Conservation (phyloP, 2,888 invertebrate genomes). For the Caenorhabditis sp. region DNA sequence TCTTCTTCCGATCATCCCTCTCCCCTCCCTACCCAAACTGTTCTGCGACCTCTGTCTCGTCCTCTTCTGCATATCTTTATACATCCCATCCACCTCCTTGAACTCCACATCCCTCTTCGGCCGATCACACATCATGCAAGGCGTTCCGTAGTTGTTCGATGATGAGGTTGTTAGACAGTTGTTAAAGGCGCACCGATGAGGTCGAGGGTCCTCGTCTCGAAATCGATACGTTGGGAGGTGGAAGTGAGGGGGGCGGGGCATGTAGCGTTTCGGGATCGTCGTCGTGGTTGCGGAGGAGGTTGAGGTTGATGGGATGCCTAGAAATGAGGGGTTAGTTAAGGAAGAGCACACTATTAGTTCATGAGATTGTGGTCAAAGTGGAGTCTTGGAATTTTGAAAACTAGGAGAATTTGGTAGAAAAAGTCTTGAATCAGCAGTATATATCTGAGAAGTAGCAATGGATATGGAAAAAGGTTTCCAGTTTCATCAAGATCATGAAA, state of each 20-base stretch:
- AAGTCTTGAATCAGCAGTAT: too few relatives aligned
- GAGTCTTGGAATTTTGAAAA: too few relatives aligned
- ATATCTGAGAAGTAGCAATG: too few relatives aligned
- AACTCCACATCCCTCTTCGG: slow-evolving; percentile 66
- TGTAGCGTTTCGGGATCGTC: slow-evolving; percentile 4
- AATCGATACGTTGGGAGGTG: slow-evolving; percentile 77
- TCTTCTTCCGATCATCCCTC: too few relatives aligned
- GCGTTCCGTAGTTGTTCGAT: slow-evolving; percentile 56
- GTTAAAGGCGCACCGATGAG: slow-evolving; percentile 54
- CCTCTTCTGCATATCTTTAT: slow-evolving; percentile 40
- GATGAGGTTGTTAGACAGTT: slow-evolving; percentile 10
- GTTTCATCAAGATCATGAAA: too few relatives aligned
- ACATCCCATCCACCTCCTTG: slow-evolving; percentile 70
- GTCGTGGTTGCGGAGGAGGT: neutral
- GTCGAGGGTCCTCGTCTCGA: slow-evolving; percentile 72
- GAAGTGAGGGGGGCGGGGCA: slow-evolving; percentile 67
- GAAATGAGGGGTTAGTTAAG: neutral
- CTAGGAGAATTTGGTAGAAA: too few relatives aligned
- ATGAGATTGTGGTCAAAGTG: too few relatives aligned
- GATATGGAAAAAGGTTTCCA: too few relatives aligned
- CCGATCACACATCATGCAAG: slow-evolving; percentile 71
- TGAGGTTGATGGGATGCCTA: slow-evolving; percentile 1
- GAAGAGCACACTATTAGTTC: too few relatives aligned
- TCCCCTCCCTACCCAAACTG: slow-evolving; percentile 18
- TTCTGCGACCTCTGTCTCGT: slow-evolving; percentile 26